phyloP scores from a whole-genome alignment of 2,113 vertebrate genomes.

The Lophochroa leadbeateri region DNA sequence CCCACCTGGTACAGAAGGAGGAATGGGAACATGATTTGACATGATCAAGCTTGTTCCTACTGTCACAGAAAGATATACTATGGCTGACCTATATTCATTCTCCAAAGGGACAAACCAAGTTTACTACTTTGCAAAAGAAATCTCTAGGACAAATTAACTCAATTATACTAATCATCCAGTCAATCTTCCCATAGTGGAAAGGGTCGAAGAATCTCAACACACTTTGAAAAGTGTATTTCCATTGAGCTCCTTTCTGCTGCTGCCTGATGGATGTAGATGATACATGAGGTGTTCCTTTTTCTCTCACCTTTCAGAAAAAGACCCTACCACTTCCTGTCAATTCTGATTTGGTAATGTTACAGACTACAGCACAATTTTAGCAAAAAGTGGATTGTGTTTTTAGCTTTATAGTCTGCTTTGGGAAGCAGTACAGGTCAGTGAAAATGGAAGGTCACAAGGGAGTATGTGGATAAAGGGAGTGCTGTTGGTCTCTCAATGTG shows the following conservation, averaged over 20 bases:
- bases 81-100: background rate
- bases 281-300: background rate
- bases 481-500: background rate
- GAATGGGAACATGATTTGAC: background rate
- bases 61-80: background rate
- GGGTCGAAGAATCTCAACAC: background rate
- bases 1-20: background rate
- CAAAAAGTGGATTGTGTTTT: background rate
- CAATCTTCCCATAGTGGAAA: background rate
- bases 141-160: background rate
- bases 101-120: background rate
- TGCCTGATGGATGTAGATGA: background rate
- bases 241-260: background rate
- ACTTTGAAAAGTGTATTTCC: background rate
- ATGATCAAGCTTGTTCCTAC: background rate
- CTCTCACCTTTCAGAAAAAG: background rate
- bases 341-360: background rate
- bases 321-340: rapidly evolving
- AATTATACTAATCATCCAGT: background rate
- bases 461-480: background rate
- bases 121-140: background rate
- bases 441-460: background rate
- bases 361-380: background rate
- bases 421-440: background rate
- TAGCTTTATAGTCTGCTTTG: background rate